Evolutionary conservation across 2,113 vertebrate genomes (phyloP), one percentile per base, ranked within the genome.

Genomic region (Chaetura pelagica): DNA sequence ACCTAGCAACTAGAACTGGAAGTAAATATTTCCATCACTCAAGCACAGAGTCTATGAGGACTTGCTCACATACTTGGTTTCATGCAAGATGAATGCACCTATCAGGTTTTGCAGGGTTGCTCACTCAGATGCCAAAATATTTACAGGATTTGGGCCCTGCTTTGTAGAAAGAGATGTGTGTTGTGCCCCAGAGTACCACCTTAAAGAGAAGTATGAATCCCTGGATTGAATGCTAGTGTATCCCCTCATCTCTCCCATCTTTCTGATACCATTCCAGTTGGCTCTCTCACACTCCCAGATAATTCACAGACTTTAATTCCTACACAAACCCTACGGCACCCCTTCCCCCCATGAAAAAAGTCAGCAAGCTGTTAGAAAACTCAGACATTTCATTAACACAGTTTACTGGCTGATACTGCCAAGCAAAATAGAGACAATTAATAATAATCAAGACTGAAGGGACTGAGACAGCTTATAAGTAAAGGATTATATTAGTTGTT

Each of bases 341-440:
- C 74, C 55, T 54, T 84, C 67, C 54, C 72, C 67, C 57, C n/a
- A 19, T 0, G 10, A 49, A 62, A 83, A 93, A 93, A 93, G 75
- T 82, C 89, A 94, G 71, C 58, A 71, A 95, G 93, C 63, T 96
- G 87, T 85, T 93, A 89, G 24, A 94, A 67, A 92, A 94, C 94
- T 80, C 89, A 85, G 93, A 78, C 61, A 89, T 89, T 95, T 92
- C 77, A 87, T 88, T 93, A 96, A 88, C 73, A 81, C 48, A 74
- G 80, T 89, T 95, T 95, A 88, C 63, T 89, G 69, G 71, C 58
- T 82, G 83, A 84, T 78, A 79, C 48, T 76, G 94, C 75, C 74
- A 96, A 93, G 86, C 61, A 95, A 97, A 97, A 96, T 18, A 90
- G 51, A 95, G 82, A 46, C 59, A 92, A 92, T 91, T 81, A 94